Base-by-base conservation (phyloP, 2,113 vertebrate species). In the Protobothrops flavoviridis region DNA sequence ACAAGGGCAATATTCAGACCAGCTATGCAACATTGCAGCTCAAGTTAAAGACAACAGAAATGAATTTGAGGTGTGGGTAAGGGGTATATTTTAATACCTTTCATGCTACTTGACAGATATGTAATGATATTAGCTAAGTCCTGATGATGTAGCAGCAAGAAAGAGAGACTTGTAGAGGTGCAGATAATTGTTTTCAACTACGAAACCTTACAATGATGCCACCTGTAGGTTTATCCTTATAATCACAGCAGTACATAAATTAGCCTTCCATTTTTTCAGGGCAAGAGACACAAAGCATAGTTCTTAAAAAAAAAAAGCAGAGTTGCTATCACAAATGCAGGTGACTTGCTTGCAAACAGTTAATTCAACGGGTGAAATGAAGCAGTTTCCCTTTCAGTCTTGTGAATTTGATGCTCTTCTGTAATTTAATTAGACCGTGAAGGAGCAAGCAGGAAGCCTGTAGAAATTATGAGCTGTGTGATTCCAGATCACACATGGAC, bases 131-230 rank as follows among this genome's bases (percentile, higher is more conserved):
- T 94, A 94, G 90, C 87, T 93, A 23, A 20, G 64, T 87, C 17
- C 90, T 50, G 94, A 91, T 91, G 81, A 29, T 87, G 26, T 0
- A 6, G 93, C 29, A 50, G 20, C 9, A 26, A 56, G 48, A 85
- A 57, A 95, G 94, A 93, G 91, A 87, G 69, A 64, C 21, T 48
- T 89, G 87, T 81, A 90, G 15, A 4, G 20, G 90, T 20, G 9
- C 0, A 0, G 2, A 57, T 39, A 26, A 39, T 24, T 1, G 11
- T 7, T 43, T 0, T 12, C 0, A 5, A 52, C 93, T 96, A 1
- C 95, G 98, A 97, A 95, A 74, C 53, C 97, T 97, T 95, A 87
- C 98, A 98, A 98, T 98, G 98, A 97, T 98, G 97, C 98, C 98
- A 98, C 97, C 98, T 98, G 96, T 95, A 94, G 98, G 92, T 94